Conservation (phyloP, 1,140 invertebrate genomes). For the Trigoniulus corallinus region DNA sequence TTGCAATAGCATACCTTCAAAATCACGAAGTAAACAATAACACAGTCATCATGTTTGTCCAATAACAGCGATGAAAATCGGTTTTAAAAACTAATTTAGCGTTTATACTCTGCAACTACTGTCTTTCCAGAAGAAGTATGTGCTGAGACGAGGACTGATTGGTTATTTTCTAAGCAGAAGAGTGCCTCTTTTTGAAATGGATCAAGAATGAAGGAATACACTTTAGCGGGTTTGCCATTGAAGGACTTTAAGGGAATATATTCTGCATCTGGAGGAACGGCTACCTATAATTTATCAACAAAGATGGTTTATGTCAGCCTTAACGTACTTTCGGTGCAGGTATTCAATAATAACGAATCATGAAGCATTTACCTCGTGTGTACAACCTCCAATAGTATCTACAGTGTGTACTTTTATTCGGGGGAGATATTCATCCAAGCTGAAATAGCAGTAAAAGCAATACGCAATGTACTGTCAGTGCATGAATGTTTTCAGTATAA, state of each 20-base stretch:
- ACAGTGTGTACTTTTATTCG: conserved; percentile 69
- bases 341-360: neutral
- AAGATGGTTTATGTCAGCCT: neutral
- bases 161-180: conserved; percentile 92
- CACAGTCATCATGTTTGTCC: conserved; percentile 8
- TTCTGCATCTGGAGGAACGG: conserved; percentile 64
- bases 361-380: conserved; percentile 51
- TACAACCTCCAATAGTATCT: conserved; percentile 73
- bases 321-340: neutral
- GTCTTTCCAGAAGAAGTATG: conserved; percentile 99
- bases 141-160: conserved; percentile 91
- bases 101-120: conserved; percentile 87
- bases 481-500: neutral
- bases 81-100: conserved; percentile 8
- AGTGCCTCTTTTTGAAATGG: conserved; percentile 97
- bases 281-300: conserved; percentile 31
- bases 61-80: conserved; percentile 2
- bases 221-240: conserved; percentile 59
- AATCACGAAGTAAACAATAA: conserved; percentile 4
- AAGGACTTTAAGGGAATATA: conserved; percentile 49
- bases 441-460: too few relatives aligned
- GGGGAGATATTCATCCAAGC: conserved; percentile 22
- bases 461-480: neutral
- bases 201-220: conserved; percentile 90
- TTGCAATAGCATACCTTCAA: conserved; percentile 46